phyloP scores from a whole-genome alignment of 2,113 vertebrate genomes.

The Hassar affinis region DNA sequence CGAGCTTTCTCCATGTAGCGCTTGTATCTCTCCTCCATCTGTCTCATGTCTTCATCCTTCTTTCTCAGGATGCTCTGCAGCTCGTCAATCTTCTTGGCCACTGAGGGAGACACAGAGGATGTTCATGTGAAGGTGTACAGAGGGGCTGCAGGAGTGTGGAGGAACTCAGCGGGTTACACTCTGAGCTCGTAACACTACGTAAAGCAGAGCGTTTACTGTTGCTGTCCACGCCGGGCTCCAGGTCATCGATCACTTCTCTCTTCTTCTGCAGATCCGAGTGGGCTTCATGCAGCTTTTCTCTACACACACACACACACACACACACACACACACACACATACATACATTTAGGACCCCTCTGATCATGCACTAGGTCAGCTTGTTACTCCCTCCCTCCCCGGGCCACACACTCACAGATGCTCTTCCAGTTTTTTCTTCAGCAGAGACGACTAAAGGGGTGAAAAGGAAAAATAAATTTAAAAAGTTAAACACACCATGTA shows the following conservation, averaged over 20 bases:
- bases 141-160: not conserved
- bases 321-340: no score
- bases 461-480: not conserved
- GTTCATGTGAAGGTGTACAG: no score
- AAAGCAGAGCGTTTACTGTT: slow-evolving; percentile 69
- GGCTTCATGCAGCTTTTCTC: slow-evolving; percentile 85
- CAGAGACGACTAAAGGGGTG: slow-evolving; percentile 73
- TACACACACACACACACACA: slow-evolving; percentile 47
- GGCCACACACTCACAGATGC: slow-evolving; percentile 80
- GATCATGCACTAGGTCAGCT: not conserved
- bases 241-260: slow-evolving; percentile 81
- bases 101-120: slow-evolving; percentile 55
- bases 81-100: slow-evolving; percentile 80
- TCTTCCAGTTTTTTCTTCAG: slow-evolving; percentile 88
- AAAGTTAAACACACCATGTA: no score
- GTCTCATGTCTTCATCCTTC: slow-evolving; percentile 86
- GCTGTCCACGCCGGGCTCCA: slow-evolving; percentile 78
- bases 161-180: not conserved
- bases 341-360: not conserved
- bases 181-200: not conserved
- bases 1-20: slow-evolving; percentile 82
- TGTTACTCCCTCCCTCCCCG: not conserved
- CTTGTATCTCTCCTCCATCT: slow-evolving; percentile 87
- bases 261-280: slow-evolving; percentile 89
- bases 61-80: slow-evolving; percentile 81